Percentiles rank a stretch among this genome's conserved stretches.
Conservation (phyloP, 2,888 invertebrate species). For the Syrista parreyssii region DNA sequence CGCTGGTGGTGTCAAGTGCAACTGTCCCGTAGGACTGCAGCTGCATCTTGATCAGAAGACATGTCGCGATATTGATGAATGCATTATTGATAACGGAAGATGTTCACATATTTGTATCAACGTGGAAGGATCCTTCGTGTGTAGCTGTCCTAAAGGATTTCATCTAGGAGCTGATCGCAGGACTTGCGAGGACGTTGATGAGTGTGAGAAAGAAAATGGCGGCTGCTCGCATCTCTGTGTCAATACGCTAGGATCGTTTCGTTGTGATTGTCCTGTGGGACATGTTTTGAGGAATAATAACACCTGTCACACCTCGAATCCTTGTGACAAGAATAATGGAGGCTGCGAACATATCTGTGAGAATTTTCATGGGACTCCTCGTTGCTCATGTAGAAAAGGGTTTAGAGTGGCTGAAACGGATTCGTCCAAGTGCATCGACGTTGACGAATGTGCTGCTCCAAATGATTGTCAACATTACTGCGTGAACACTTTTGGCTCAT, state of each 20-base stretch:
- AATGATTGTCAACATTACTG: conserved; percentile 67
- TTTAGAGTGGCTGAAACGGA: conserved; percentile 55
- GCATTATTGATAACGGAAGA: conserved; percentile 58
- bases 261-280: conserved; percentile 65
- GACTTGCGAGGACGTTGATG: conserved; percentile 64
- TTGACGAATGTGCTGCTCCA: conserved; percentile 62
- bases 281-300: conserved; percentile 41
- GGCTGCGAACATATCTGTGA: conserved; percentile 65
- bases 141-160: conserved; percentile 73
- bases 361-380: conserved; percentile 34
- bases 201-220: conserved; percentile 55
- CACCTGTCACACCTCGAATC: conserved; percentile 37
- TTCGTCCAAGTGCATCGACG: conserved; percentile 58
- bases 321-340: conserved; percentile 56
- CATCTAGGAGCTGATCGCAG: conserved; percentile 61
- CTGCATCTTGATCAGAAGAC: conserved; percentile 53
- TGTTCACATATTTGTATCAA: conserved; percentile 69
- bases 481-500: conserved; percentile 66
- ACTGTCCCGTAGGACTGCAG: conserved; percentile 66
- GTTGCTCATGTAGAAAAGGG: conserved; percentile 61
- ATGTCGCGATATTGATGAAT: conserved; percentile 63
- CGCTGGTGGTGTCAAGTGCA: conserved; percentile 67
- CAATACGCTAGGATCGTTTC: conserved; percentile 67
- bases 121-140: conserved; percentile 68
- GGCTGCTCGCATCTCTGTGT: conserved; percentile 69